Evolutionary conservation across 2,888 invertebrate genomes (phyloP).

Genomic region (Drepanosiphum platanoidis): DNA sequence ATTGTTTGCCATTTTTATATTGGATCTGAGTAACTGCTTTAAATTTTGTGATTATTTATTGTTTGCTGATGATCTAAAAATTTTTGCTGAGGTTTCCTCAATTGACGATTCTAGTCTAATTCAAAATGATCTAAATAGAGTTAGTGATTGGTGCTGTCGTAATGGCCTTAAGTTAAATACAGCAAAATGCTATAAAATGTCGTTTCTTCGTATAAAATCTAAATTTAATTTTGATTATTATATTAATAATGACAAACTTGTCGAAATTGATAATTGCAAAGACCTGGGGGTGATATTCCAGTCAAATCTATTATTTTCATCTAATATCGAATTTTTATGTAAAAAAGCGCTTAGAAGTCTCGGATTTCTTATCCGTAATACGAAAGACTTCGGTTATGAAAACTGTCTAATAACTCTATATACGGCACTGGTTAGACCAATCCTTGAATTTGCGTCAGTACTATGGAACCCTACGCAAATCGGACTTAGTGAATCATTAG

Average conservation of each 20-base stretch:
- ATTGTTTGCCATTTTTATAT: background rate
- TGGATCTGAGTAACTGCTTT: background rate
- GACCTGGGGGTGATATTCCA: conserved; percentile 3
- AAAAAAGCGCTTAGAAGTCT: background rate
- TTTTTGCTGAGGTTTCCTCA: background rate
- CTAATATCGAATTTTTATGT: background rate
- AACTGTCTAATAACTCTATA: background rate
- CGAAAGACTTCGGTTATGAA: background rate
- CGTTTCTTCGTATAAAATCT: background rate
- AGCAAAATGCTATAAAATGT: conserved; percentile 14
- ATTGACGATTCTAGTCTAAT: background rate
- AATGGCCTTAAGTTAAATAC: conserved; percentile 17
- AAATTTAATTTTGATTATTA: background rate
- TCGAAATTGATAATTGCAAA: background rate
- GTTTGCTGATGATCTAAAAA: background rate
- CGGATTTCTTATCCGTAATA: background rate
- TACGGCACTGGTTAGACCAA: background rate
- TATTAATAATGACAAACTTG: background rate
- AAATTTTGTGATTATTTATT: background rate
- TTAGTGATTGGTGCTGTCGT: background rate
- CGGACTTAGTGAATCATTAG: background rate
- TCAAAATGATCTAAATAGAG: background rate
- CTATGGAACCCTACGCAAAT: conserved; percentile 7
- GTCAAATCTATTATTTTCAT: background rate
- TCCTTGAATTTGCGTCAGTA: background rate